Evolutionary conservation across 2,113 vertebrate species (phyloP).

Genomic region (Charadrius vociferus): DNA sequence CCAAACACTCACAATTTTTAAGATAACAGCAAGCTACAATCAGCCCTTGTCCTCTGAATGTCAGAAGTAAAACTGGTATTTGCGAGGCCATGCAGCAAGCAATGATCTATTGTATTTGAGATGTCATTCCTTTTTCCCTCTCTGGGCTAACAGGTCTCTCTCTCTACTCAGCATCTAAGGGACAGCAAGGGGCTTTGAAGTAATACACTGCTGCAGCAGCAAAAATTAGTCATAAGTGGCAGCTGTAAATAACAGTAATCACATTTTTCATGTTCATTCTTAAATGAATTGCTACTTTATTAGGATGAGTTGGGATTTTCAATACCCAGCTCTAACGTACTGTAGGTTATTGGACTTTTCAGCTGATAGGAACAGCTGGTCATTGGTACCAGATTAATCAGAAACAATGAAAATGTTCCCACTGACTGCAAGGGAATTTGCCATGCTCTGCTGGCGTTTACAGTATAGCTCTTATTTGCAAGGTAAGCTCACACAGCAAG

Average conservation of each 20-base stretch:
- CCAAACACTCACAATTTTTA: neutral
- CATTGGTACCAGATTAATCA: neutral
- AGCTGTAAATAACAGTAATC: neutral
- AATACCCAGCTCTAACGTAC: neutral
- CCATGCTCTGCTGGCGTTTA: neutral
- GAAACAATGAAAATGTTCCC: neutral
- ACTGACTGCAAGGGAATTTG: neutral
- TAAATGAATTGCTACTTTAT: neutral
- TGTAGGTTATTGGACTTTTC: neutral
- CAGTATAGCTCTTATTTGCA: neutral
- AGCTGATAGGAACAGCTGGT: neutral
- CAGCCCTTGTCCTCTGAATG: constrained; percentile 17
- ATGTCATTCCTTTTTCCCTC: neutral
- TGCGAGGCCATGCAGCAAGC: constrained; percentile 43
- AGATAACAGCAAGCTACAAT: neutral
- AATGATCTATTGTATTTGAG: neutral
- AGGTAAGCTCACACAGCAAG: neutral
- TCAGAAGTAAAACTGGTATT: neutral
- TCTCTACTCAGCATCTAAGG: neutral
- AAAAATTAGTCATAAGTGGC: neutral
- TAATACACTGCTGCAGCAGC: neutral
- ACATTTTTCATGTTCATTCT: neutral
- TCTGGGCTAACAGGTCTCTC: neutral
- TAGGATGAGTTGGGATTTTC: neutral
- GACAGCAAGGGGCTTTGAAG: neutral